Base-by-base conservation (phyloP, 2,797 vertebrate species). In the Gadopsis bispinosus region DNA sequence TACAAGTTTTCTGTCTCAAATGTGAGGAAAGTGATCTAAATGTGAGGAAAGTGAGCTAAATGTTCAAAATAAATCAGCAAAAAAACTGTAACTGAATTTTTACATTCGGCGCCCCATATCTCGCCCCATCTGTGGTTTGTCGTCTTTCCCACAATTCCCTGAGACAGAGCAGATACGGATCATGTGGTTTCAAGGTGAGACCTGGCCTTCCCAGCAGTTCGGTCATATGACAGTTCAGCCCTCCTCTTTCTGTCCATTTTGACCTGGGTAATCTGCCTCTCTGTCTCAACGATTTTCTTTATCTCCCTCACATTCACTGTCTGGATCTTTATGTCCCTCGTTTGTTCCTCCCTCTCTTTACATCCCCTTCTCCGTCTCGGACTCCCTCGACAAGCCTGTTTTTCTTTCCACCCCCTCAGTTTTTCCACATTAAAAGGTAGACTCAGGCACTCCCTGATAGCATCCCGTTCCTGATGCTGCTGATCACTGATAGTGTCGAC, bases 161-260 rank as follows among this genome's bases (percentile, higher is more conserved):
- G 69, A 66, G 74, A 72, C 75, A 17, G 1, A 61, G 61, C 59
- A 77, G 85, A 90, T 75, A 76, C 39, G 62, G 65, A 84, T 89
- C 86, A 78, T 71, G 76, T 55, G 79, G 56, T 77, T 74, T 81
- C 67, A 88, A 90, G 90, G 88, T 89, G 89, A 90, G 51, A 73
- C 74, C 26, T 2, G 19, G 37, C 9, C 61, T 89, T 88, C 83
- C 81, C 72, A 62, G 82, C 76, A 85, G 39, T 37, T 60, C 39
- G 9, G 75, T 89, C 90, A 89, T 47, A 76, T 90, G 89, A 90
- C 73, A 9, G 73, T 14, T 56, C 70, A 50, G 66, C 64, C 66
- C 66, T 69, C 72, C 68, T 66, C 75, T 66, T 53, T 81, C 29
- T 56, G 55, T 80, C 75, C 19, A 0, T 56, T 75, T 26, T 59